These are phyloP conservation scores for Ariolimax columbianus DNA, from an alignment of 2,888 invertebrate species.

Conservation along the genomic window DNA sequence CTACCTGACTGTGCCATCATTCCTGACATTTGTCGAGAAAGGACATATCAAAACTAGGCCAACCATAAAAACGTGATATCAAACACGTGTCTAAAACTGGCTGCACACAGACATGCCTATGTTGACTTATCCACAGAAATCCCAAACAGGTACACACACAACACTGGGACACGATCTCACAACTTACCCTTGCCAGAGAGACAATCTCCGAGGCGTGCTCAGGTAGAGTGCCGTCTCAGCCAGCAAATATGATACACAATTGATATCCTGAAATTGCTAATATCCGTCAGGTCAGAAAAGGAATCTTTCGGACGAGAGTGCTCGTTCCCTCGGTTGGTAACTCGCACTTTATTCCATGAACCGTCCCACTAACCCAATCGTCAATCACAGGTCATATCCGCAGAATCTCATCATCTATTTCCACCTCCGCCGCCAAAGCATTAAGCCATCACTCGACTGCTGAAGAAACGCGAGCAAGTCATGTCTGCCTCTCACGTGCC, in stretches of 20 bases:
- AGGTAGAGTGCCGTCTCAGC: too few relatives aligned
- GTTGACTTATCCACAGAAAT: too few relatives aligned
- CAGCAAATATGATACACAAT: neutral
- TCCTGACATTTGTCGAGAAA: too few relatives aligned
- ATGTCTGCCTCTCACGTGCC: neutral
- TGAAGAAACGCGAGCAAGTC: conserved; percentile 2
- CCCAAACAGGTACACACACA: too few relatives aligned
- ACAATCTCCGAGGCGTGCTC: too few relatives aligned
- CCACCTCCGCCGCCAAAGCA: neutral
- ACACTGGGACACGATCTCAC: too few relatives aligned
- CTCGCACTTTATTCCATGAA: neutral
- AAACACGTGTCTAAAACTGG: too few relatives aligned
- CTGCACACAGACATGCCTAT: too few relatives aligned
- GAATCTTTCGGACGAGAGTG: neutral
- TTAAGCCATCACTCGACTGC: neutral
- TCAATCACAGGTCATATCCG: neutral
- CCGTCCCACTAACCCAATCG: neutral
- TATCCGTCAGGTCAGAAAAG: neutral
- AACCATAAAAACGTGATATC: too few relatives aligned
- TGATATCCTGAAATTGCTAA: neutral
- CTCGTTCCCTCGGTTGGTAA: neutral
- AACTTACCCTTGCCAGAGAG: too few relatives aligned
- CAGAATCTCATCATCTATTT: neutral
- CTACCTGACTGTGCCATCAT: too few relatives aligned
- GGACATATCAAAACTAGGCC: too few relatives aligned